Conservation (phyloP, 2,888 invertebrate species). For the Plusia festucae region DNA sequence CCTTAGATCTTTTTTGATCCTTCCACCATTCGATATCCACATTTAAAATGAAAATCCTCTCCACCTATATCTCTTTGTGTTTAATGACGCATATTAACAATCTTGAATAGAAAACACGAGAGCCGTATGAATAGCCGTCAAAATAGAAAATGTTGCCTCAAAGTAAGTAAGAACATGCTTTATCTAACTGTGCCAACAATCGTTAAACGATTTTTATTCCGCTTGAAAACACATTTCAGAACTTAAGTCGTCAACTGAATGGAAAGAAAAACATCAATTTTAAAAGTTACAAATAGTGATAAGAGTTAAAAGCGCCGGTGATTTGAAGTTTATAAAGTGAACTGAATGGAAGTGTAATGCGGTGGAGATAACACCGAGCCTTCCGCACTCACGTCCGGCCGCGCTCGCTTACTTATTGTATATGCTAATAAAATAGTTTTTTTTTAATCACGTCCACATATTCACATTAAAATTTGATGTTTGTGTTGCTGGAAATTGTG, state of each 20-base stretch:
- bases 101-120: constrained; percentile 39
- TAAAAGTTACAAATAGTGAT: constrained; percentile 72
- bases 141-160: constrained; percentile 22
- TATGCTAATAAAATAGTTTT: constrained; percentile 13
- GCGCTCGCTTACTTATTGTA: neutral
- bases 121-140: constrained; percentile 14
- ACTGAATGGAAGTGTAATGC: constrained; percentile 39
- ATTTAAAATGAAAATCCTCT: constrained; percentile 54
- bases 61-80: constrained; percentile 31
- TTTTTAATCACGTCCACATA: constrained; percentile 3
- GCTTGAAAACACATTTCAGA: constrained; percentile 73
- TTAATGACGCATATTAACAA: constrained; percentile 48
- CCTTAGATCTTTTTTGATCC: constrained; percentile 35
- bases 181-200: constrained; percentile 53
- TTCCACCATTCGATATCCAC: constrained; percentile 34
- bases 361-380: constrained; percentile 8
- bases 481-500: neutral
- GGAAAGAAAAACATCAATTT: constrained; percentile 75
- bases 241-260: constrained; percentile 71
- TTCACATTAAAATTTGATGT: neutral
- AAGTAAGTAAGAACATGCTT: constrained; percentile 20
- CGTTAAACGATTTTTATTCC: constrained; percentile 66
- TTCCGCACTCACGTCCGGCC: neutral
- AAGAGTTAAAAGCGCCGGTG: constrained; percentile 63
- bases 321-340: constrained; percentile 66